Percentiles rank a stretch among this genome's conserved stretches.
These are phyloP conservation scores for Dromaius novaehollandiae DNA, from an alignment of 2,113 vertebrate species.

Conservation along the genomic window DNA sequence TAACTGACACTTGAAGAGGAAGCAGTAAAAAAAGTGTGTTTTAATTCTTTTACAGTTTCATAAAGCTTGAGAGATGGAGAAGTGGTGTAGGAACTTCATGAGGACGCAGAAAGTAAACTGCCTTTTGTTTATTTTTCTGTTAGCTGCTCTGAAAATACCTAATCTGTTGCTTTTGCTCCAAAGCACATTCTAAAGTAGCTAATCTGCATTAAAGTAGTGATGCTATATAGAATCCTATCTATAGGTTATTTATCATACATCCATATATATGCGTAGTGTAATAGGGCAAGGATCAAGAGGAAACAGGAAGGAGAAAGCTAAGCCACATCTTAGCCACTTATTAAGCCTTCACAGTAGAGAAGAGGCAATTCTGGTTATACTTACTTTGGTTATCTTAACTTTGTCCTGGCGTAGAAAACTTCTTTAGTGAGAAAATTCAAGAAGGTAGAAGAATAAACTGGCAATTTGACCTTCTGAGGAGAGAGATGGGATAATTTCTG, in stretches of 20 bases:
- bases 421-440: not conserved
- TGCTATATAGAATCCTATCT: not conserved
- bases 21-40: slow-evolving; percentile 13
- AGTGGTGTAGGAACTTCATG: not conserved
- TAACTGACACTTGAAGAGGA: slow-evolving; percentile 50
- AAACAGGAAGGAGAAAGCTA: not conserved
- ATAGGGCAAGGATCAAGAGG: not conserved
- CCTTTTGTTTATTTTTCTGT: not conserved
- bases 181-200: not conserved
- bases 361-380: not conserved
- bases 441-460: not conserved
- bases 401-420: not conserved
- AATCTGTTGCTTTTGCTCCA: not conserved
- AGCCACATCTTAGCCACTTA: not conserved
- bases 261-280: not conserved
- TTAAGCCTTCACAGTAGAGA: not conserved
- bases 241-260: not conserved
- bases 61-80: slow-evolving; percentile 24
- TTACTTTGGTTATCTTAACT: not conserved
- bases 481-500: not conserved
- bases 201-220: not conserved
- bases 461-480: not conserved
- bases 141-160: not conserved
- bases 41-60: slow-evolving; percentile 49
- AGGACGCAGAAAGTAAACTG: not conserved